Percentiles rank a stretch among this genome's conserved stretches.
phyloP scores from a whole-genome alignment of 2,797 vertebrate genomes.

The Acipenser transmontanus region DNA sequence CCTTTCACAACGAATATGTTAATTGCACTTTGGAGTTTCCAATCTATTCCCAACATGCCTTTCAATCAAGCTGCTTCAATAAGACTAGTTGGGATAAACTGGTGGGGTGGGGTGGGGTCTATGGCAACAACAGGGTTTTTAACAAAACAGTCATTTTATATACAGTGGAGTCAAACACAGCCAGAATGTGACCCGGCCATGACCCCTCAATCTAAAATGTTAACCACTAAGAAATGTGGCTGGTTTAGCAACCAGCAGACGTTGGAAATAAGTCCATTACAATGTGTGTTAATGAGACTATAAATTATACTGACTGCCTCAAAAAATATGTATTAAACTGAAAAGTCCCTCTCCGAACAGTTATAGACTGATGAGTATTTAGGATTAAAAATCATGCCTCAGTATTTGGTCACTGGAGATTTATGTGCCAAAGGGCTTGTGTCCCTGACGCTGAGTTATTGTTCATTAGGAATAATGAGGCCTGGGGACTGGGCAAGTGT shows the following conservation, averaged over 20 bases:
- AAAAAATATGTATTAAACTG: neutral
- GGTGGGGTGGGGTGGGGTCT: no score
- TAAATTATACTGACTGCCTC: constrained; percentile 7
- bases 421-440: constrained; percentile 3
- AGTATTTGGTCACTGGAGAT: constrained; percentile 4
- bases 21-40: no score
- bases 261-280: constrained; percentile 11
- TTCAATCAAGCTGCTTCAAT: no score
- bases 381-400: constrained; percentile 5
- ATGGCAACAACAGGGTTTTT: no score
- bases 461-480: constrained; percentile 14
- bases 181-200: neutral
- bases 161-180: no score
- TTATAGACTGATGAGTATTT: neutral
- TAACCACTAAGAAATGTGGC: constrained; percentile 13
- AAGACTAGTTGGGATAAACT: no score
- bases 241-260: constrained; percentile 8
- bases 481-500: neutral
- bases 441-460: constrained; percentile 6
- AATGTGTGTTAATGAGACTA: constrained; percentile 15
- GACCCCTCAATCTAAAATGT: constrained; percentile 6
- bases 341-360: neutral
- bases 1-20: no score
- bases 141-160: no score
- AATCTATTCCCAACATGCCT: no score